Evolutionary conservation across 2,113 vertebrate species (phyloP).

Genomic region (Cebidichthys violaceus): DNA sequence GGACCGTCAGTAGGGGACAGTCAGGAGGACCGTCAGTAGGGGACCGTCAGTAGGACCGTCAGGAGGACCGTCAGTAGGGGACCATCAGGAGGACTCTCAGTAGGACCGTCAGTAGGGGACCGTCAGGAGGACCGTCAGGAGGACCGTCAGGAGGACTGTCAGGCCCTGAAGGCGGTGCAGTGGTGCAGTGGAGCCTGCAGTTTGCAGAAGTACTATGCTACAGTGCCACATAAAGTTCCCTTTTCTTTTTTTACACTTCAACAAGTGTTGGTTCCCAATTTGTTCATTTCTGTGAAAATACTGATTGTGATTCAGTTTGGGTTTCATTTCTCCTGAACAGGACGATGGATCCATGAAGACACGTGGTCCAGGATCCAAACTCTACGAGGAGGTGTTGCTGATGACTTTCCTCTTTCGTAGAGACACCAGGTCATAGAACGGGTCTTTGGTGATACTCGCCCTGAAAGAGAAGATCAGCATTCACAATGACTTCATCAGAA

Average conservation of each 20-base stretch:
- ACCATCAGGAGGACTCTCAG: too few species aligned
- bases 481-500: not conserved
- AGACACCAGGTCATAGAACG: conserved; percentile 92
- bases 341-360: not conserved
- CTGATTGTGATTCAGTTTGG: not conserved
- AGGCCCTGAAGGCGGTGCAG: not conserved
- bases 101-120: not conserved
- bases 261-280: conserved; percentile 5
- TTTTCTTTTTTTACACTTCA: not conserved
- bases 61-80: too few species aligned
- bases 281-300: conserved; percentile 14
- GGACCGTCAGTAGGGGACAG: too few species aligned
- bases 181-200: not conserved
- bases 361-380: not conserved
- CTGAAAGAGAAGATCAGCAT: conserved; percentile 72
- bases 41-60: too few species aligned
- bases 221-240: not conserved
- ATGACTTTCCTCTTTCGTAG: conserved; percentile 90
- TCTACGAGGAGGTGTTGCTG: conserved; percentile 39
- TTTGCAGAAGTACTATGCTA: conserved; percentile 33
- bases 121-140: too few species aligned
- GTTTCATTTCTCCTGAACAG: not conserved
- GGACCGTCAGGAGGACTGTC: not conserved
- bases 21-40: too few species aligned
- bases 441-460: conserved; percentile 91